phyloP scores from a whole-genome alignment of 1,140 invertebrate species.

The Homarus americanus region DNA sequence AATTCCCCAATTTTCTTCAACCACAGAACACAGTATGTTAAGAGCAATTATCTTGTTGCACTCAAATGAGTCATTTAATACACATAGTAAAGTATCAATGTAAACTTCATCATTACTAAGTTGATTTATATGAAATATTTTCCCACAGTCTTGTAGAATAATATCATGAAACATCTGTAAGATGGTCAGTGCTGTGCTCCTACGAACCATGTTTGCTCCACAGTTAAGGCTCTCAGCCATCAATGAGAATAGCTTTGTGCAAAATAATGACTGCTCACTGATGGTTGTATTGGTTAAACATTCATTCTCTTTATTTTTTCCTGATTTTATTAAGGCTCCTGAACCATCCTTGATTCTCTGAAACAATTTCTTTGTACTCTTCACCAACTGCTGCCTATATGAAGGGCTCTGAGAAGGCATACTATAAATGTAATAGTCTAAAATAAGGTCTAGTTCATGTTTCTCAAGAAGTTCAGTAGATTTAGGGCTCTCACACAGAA shows the following conservation, averaged over 20 bases:
- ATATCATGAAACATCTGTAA: conserved; percentile 77
- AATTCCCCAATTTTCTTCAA: conserved; percentile 41
- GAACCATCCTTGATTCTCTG: conserved; percentile 77
- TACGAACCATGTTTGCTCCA: conserved; percentile 85
- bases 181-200: conserved; percentile 83
- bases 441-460: conserved; percentile 84
- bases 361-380: conserved; percentile 80
- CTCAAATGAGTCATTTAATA: conserved; percentile 88
- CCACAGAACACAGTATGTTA: conserved; percentile 78
- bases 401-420: conserved; percentile 84
- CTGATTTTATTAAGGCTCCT: conserved; percentile 72
- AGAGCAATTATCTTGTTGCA: conserved; percentile 85
- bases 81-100: conserved; percentile 80
- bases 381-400: conserved; percentile 79
- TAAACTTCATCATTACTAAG: conserved; percentile 75
- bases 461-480: conserved; percentile 83
- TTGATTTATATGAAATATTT: conserved; percentile 31
- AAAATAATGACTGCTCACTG: conserved; percentile 26
- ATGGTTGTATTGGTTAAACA: not conserved
- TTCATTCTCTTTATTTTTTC: conserved; percentile 47
- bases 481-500: conserved; percentile 87
- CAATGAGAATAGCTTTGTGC: conserved; percentile 63
- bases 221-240: conserved; percentile 80
- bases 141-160: conserved; percentile 60
- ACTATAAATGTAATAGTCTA: conserved; percentile 85